Evolutionary conservation across 2,888 invertebrate species (phyloP).

Genomic region (Drosophila maculinotata): DNA sequence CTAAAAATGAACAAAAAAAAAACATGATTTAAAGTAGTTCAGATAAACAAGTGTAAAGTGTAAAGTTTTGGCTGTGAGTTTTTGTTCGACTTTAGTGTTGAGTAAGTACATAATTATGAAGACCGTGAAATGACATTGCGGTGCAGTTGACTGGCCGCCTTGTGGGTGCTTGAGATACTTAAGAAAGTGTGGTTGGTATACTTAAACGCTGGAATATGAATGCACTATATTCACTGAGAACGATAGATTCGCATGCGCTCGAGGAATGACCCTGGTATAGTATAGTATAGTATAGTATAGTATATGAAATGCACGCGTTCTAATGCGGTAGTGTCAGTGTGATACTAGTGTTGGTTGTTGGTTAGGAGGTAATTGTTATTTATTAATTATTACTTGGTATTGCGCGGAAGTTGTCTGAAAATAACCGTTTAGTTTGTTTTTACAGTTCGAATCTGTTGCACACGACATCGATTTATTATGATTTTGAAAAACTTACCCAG

Average conservation of each 20-base stretch:
- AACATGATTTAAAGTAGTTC: conserved; percentile 41
- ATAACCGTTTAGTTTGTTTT: conserved; percentile 62
- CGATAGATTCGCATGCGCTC: conserved; percentile 41
- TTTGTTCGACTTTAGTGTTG: conserved; percentile 28
- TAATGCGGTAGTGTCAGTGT: conserved; percentile 27
- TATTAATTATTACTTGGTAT: conserved; percentile 14
- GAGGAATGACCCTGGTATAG: conserved; percentile 26
- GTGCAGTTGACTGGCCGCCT: conserved; percentile 20
- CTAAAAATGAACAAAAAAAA: conserved; percentile 20
- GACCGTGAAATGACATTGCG: conserved; percentile 55
- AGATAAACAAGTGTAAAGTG: conserved; percentile 50
- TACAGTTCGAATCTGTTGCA: conserved; percentile 50
- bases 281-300: conserved; percentile 4
- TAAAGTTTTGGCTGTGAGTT: conserved; percentile 50
- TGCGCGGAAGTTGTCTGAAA: conserved; percentile 61
- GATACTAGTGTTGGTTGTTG: conserved; percentile 32
- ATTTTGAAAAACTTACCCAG: conserved; percentile 77
- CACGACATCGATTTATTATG: conserved; percentile 76
- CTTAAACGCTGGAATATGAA: conserved; percentile 33
- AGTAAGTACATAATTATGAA: conserved; percentile 49
- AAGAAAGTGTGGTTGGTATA: conserved; percentile 52
- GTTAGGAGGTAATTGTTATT: conserved; percentile 12
- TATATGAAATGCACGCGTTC: conserved; percentile 38
- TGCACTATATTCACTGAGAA: conserved; percentile 54
- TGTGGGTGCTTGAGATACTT: conserved; percentile 61